Percentiles rank a stretch among this genome's conserved stretches.
Evolutionary conservation across 1,140 invertebrate genomes (phyloP).

Genomic region (Drosophila novamexicana): DNA sequence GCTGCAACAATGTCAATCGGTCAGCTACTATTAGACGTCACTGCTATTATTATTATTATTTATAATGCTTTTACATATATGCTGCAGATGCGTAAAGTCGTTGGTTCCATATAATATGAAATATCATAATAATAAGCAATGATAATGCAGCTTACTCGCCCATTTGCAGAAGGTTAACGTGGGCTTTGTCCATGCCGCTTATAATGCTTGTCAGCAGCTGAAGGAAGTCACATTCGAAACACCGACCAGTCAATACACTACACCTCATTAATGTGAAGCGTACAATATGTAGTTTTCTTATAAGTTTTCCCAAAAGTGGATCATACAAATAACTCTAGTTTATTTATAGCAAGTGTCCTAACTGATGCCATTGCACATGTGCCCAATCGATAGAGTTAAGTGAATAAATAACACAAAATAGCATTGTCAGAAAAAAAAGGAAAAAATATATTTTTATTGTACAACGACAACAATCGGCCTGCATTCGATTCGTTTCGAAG

Average conservation of each 20-base stretch:
- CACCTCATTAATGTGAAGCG: neutral
- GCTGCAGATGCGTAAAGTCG: conserved; percentile 29
- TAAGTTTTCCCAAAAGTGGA: neutral
- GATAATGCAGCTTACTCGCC: conserved; percentile 47
- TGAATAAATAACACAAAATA: conserved; percentile 13
- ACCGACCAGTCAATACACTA: neutral
- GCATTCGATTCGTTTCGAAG: conserved; percentile 45
- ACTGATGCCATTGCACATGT: neutral
- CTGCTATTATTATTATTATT: conserved; percentile 41
- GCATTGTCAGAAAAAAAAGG: neutral
- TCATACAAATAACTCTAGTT: neutral
- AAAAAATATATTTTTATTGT: conserved; percentile 27
- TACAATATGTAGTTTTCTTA: neutral
- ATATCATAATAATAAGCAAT: conserved; percentile 40
- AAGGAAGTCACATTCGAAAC: neutral
- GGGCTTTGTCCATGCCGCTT: conserved; percentile 35
- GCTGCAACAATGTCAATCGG: conserved; percentile 65
- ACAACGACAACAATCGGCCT: conserved; percentile 39
- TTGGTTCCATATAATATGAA: conserved; percentile 23
- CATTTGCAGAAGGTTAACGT: conserved; percentile 42
- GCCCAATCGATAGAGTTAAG: neutral
- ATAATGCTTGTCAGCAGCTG: conserved; percentile 13
- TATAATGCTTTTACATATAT: conserved; percentile 22
- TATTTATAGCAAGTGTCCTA: neutral
- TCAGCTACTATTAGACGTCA: conserved; percentile 37